Evolutionary conservation across 2,888 invertebrate genomes (phyloP), one percentile per base, ranked within the genome.

Genomic region (Trilocha varians): DNA sequence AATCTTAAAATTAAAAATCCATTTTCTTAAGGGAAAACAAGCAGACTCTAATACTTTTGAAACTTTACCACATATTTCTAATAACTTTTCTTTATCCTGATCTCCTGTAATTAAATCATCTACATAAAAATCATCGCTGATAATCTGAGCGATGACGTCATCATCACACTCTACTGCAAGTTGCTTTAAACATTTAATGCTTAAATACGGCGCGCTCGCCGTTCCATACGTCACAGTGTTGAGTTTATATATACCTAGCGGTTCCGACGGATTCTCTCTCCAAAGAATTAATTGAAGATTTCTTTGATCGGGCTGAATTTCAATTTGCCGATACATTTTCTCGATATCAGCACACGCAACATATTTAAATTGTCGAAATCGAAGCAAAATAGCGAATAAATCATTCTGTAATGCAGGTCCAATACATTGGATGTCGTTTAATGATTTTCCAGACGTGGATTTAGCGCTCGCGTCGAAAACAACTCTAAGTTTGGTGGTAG

Each of bases 211-310:
- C 32, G 65, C 63, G 1, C 62, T 56, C 1, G 60, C 49, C 3
- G 55, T 57, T 5, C 58, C 60, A 37, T 60, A 64, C 1, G 58
- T 57, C 0, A 63, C 56, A 1, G 55, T 61, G 14, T 57, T 57
- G 9, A 62, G 41, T 9, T 46, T 53, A 38, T 55, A 64, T 4
- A 55, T 42, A 16, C 46, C 14, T 16, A 62, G 9, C 1, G 54
- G 47, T 2, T 58, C 47, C 0, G 41, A 18, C 0, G 50, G 40
- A 33, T 52, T 47, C 1, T 59, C 50, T 1, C 62, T 42, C 65
- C 66, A 72, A 1, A 68, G 38, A 5, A 68, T 64, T 18, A 56
- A 39, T 43, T 70, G 69, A 3, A 62, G 45, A 13, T 52, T 38
- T 4, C 60, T 38, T 42, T 66, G 56, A 14, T 55, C 48, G 1